Conservation (phyloP, 2,888 invertebrate species). For the Bibio marci region DNA sequence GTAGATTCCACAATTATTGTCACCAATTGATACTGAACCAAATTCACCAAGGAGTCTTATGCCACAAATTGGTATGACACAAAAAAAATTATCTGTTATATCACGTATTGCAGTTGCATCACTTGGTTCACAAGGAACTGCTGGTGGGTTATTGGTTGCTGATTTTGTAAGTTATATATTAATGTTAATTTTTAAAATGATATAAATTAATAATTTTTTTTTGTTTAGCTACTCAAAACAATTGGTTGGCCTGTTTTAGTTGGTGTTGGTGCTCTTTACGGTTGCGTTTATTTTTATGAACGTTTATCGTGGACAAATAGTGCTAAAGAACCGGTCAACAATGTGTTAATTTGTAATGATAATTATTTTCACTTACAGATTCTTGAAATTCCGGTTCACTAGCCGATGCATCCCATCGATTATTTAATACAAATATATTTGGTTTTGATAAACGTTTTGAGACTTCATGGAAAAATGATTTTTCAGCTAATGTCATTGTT, state of each 20-base stretch:
- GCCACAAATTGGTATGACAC: conserved; percentile 31
- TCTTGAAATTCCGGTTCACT: conserved; percentile 89
- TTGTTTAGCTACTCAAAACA: conserved; percentile 86
- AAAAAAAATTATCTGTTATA: conserved; percentile 54
- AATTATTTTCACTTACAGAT: conserved; percentile 54
- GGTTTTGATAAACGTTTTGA: conserved; percentile 92
- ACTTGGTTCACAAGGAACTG: conserved; percentile 84
- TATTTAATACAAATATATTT: conserved; percentile 97
- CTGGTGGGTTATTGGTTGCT: conserved; percentile 81
- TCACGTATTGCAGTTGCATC: conserved; percentile 66
- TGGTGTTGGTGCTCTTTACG: conserved; percentile 67
- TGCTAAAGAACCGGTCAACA: conserved; percentile 87
- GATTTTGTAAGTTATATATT: conserved; percentile 73
- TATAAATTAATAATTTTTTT: too few relatives aligned
- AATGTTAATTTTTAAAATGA: too few relatives aligned
- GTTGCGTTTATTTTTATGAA: conserved; percentile 87
- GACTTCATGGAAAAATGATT: conserved; percentile 99
- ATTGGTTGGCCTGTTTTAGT: conserved; percentile 93
- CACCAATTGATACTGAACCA: conserved; percentile 36
- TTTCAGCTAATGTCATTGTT: conserved; percentile 96
- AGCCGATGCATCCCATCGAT: conserved; percentile 98
- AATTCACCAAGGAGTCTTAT: conserved; percentile 20
- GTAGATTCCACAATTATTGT: conserved; percentile 42
- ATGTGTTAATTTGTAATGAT: too few relatives aligned
- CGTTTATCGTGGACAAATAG: conserved; percentile 93